phyloP scores from a whole-genome alignment of 2,888 invertebrate genomes.

The Graphium colonna region DNA sequence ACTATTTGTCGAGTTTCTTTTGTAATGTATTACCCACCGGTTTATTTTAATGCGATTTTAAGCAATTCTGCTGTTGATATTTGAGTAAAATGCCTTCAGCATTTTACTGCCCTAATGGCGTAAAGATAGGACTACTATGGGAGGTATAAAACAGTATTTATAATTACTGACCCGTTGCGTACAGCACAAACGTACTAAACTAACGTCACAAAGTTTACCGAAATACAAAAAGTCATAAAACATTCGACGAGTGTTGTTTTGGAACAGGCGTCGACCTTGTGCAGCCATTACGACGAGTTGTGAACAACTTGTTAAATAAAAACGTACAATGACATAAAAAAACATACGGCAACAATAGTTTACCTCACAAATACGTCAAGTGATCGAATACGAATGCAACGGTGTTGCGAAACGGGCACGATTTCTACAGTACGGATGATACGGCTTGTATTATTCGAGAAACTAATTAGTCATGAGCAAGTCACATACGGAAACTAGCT shows the following conservation, averaged over 20 bases:
- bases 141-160: background rate
- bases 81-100: too few relatives aligned
- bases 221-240: constrained; percentile 12
- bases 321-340: constrained; percentile 7
- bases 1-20: too few relatives aligned
- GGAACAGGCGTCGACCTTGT: constrained; percentile 11
- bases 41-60: too few relatives aligned
- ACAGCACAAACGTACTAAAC: background rate
- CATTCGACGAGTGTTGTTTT: constrained; percentile 8
- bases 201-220: background rate
- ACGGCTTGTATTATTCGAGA: background rate
- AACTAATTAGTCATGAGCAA: constrained; percentile 16
- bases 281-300: constrained; percentile 13
- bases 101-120: too few relatives aligned
- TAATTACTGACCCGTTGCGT: background rate
- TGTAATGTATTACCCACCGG: too few relatives aligned
- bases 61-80: too few relatives aligned
- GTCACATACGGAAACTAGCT: constrained; percentile 10
- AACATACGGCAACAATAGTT: constrained; percentile 9
- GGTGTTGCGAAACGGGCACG: constrained; percentile 5
- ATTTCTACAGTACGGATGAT: constrained; percentile 16
- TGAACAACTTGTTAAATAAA: constrained; percentile 18
- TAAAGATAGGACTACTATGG: too few relatives aligned
- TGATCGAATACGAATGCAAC: constrained; percentile 8
- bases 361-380: constrained; percentile 4